phyloP scores from a whole-genome alignment of 1,140 invertebrate species.

The Frieseomelitta varia region DNA sequence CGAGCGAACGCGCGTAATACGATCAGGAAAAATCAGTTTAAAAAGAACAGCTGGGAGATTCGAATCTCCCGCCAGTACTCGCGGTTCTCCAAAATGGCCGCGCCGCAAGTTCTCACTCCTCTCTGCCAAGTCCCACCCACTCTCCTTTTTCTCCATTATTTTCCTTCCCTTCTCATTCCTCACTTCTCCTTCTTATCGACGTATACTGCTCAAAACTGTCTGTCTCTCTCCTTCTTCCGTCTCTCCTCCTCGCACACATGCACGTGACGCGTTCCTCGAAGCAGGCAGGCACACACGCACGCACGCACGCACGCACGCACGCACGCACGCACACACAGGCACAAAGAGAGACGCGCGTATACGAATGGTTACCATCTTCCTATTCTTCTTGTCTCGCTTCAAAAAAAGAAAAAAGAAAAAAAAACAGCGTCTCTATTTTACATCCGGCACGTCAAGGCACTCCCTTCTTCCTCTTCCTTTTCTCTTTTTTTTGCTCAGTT shows the following conservation, averaged over 20 bases:
- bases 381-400: background rate
- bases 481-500: background rate
- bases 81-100: conserved; percentile 75
- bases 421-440: conserved; percentile 22
- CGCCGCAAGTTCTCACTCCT: conserved; percentile 25
- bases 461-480: conserved; percentile 27
- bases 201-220: conserved; percentile 1
- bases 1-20: background rate
- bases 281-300: background rate
- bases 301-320: background rate
- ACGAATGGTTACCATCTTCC: background rate
- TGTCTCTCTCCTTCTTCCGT: background rate
- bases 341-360: background rate
- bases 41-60: conserved; percentile 41
- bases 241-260: background rate
- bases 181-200: background rate
- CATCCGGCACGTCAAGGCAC: conserved; percentile 67
- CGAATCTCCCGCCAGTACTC: conserved; percentile 66
- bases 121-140: conserved; percentile 38
- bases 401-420: background rate
- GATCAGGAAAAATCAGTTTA: background rate
- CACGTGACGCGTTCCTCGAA: conserved; percentile 40
- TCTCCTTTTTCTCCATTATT: conserved; percentile 31
- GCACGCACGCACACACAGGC: background rate
- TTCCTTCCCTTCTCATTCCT: background rate